Evolutionary conservation across 2,888 invertebrate species (phyloP), one percentile per base, ranked within the genome.

Genomic region (Cheilosia impressa): DNA sequence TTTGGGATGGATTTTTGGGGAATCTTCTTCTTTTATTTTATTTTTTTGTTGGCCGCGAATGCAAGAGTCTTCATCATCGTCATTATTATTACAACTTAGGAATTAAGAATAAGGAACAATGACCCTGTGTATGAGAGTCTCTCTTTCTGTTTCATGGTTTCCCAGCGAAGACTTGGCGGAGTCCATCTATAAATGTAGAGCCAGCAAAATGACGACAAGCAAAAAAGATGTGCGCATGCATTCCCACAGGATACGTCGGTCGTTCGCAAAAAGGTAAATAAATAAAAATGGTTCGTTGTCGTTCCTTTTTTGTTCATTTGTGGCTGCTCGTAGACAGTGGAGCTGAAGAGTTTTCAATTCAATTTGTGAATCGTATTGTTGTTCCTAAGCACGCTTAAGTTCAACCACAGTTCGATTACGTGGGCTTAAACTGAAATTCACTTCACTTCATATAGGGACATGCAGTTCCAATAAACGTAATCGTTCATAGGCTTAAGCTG

Each of bases 71-170:
- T 79, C 83, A 69, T 79, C 73, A 69, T 73, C 72, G 66, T 69
- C 77, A 45, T 78, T 82, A 82, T 82, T 83, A 73, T 83, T 79
- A 53, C 72, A 83, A 63, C 68, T 77, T 63, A 83, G 57, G 73
- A 79, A 79, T 73, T 79, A 83, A 72, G 68, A 73, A 73, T 58
- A 73, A 73, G 45, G 69, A 69, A 83, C 68, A 83, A 83, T 83
- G 83, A 83, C 83, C 79, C 52, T 50, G 34, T 60, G 10, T 19
- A 4, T 34, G 52, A 66, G 66, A 45, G 24, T 55, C 47, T 57
- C 55, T 19, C 65, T 62, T 7, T 43, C 24, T 53, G 45, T 50
- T 31, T 19, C 27, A 24, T 60, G 53, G 58, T 58, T 60, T 55
- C 53, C 60, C 47, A 55, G 27, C 66, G 47, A 45, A 62, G 52